phyloP scores from a whole-genome alignment of 2,797 vertebrate genomes.

The Sciaenops ocellatus region DNA sequence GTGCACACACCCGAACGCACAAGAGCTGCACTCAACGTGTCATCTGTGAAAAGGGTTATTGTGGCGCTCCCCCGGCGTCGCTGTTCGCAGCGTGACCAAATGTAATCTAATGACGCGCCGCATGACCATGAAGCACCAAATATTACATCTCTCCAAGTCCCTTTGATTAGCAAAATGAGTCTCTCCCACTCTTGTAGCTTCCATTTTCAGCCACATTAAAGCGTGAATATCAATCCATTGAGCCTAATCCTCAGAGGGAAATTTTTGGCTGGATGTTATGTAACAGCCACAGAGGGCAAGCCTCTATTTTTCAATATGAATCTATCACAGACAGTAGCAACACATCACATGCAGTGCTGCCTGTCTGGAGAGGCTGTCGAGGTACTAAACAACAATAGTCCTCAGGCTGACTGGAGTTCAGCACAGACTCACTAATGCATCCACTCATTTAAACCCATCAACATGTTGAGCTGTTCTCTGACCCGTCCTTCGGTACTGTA shows the following conservation, averaged over 20 bases:
- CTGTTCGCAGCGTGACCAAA: slow-evolving; percentile 26
- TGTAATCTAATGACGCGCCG: slow-evolving; percentile 33
- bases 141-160: slow-evolving; percentile 40
- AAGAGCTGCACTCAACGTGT: slow-evolving; percentile 50
- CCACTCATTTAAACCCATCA: slow-evolving; percentile 32
- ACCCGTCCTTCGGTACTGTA: not conserved
- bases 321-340: slow-evolving; percentile 15
- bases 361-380: slow-evolving; percentile 12
- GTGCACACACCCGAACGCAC: slow-evolving; percentile 10
- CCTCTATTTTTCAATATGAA: slow-evolving; percentile 4
- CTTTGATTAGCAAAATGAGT: slow-evolving; percentile 51
- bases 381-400: slow-evolving; percentile 5
- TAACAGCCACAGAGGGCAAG: slow-evolving; percentile 31
- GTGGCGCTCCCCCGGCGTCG: slow-evolving; percentile 4
- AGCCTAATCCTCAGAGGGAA: slow-evolving; percentile 35
- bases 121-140: slow-evolving; percentile 29
- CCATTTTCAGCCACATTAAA: slow-evolving; percentile 59
- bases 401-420: slow-evolving; percentile 31
- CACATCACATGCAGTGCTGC: slow-evolving; percentile 8
- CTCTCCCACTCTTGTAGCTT: slow-evolving; percentile 25
- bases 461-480: slow-evolving; percentile 34
- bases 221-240: slow-evolving; percentile 39
- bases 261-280: slow-evolving; percentile 28
- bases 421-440: slow-evolving; percentile 30
- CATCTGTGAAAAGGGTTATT: slow-evolving; percentile 31